Percentiles rank a stretch among this genome's conserved stretches.
phyloP scores from a whole-genome alignment of 2,888 invertebrate species.

The Hemaris fuciformis region DNA sequence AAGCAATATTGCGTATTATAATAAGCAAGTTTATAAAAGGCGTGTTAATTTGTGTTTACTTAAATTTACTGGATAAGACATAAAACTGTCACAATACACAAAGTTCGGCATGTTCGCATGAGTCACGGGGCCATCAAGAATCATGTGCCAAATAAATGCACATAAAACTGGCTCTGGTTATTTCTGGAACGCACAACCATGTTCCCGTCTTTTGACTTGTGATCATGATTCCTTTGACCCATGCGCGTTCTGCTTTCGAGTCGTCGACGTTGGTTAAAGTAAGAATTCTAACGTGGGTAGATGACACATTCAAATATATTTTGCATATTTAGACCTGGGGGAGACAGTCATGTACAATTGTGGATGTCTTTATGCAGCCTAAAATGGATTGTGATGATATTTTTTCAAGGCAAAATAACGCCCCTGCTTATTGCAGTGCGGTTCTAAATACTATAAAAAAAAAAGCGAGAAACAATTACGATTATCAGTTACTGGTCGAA shows the following conservation, averaged over 20 bases:
- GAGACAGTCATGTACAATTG: neutral
- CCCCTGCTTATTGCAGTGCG: too few species aligned
- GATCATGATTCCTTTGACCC: neutral
- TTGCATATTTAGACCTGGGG: neutral
- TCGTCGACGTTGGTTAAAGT: neutral
- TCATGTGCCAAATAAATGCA: slow-evolving; percentile 13
- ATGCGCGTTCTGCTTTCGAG: neutral
- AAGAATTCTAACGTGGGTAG: neutral
- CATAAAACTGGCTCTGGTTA: slow-evolving; percentile 11
- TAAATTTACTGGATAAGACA: neutral
- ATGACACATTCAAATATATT: neutral
- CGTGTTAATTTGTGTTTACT: neutral
- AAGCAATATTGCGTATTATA: neutral
- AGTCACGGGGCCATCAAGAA: slow-evolving; percentile 1
- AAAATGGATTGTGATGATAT: too few species aligned
- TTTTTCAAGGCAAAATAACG: too few species aligned
- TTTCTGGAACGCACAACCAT: slow-evolving; percentile 9
- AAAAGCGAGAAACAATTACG: too few species aligned
- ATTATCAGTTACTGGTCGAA: too few species aligned
- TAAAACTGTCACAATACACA: neutral
- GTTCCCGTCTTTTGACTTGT: slow-evolving; percentile 10
- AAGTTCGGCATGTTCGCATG: neutral
- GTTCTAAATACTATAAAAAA: too few species aligned
- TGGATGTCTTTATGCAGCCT: too few species aligned
- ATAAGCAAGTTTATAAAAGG: neutral